Conservation (phyloP, 2,888 invertebrate genomes). For the Xanthorhoe spadicearia region DNA sequence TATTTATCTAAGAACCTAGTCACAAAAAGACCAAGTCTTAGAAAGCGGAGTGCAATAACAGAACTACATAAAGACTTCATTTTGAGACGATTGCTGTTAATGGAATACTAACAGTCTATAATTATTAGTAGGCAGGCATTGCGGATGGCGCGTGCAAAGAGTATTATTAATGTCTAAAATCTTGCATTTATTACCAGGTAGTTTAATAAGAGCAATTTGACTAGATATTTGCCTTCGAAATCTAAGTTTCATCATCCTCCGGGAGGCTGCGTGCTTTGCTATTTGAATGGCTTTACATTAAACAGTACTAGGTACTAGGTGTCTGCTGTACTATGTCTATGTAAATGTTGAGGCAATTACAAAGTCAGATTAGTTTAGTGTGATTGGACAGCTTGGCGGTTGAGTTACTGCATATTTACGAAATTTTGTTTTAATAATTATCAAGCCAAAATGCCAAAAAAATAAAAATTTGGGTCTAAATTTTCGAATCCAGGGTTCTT, state of each 20-base stretch:
- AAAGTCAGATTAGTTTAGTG: slow-evolving; percentile 50
- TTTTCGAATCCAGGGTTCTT: not conserved
- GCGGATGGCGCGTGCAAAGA: slow-evolving; percentile 37
- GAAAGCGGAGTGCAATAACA: slow-evolving; percentile 45
- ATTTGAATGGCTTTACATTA: slow-evolving; percentile 35
- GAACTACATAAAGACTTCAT: slow-evolving; percentile 36
- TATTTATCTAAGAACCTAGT: slow-evolving; percentile 50
- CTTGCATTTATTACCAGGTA: slow-evolving; percentile 42
- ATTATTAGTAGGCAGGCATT: slow-evolving; percentile 45
- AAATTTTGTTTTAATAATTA: slow-evolving; percentile 42
- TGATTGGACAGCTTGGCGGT: slow-evolving; percentile 43
- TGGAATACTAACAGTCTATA: slow-evolving; percentile 38
- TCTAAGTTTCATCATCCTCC: slow-evolving; percentile 52
- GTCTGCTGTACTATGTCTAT: slow-evolving; percentile 37
- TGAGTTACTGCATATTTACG: slow-evolving; percentile 50
- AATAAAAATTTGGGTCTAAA: slow-evolving; percentile 4
- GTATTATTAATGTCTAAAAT: slow-evolving; percentile 47
- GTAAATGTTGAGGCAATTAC: slow-evolving; percentile 50
- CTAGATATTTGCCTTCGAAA: slow-evolving; percentile 52
- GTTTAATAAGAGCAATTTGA: slow-evolving; percentile 54
- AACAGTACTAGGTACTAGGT: slow-evolving; percentile 20
- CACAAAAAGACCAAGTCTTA: slow-evolving; percentile 50
- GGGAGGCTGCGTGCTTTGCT: slow-evolving; percentile 37
- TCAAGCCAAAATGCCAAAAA: slow-evolving; percentile 5
- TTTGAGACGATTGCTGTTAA: slow-evolving; percentile 39